Base-by-base conservation (phyloP, 92 coral and sea anemone genomes). In the Porites rus region DNA sequence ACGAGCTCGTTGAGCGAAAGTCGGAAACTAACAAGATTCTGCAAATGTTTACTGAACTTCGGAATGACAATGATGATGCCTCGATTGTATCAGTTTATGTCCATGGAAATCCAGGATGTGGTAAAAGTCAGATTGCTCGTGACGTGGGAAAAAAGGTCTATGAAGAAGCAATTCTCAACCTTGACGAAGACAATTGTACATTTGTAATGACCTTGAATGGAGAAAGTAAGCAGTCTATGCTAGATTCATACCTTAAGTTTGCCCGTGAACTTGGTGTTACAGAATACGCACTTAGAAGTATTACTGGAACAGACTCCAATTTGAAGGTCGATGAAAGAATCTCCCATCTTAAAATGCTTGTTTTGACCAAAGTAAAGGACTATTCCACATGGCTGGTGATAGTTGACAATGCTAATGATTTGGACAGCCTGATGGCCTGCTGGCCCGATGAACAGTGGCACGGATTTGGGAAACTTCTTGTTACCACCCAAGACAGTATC, bases 181-280 rank as follows among this genome's bases (percentile, higher is more conserved):
- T n/a, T n/a, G n/a, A n/a, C n/a, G n/a, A n/a, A n/a, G n/a, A n/a
- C n/a, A n/a, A n/a, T n/a, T n/a, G n/a, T n/a, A n/a, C n/a, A n/a
- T 85, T 85, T 86, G 90, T 90, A 51, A 85, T 86, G 87, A 90
- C 90, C 16, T 46, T 90, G 11, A 78, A 86, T 22, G 93, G 83
- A n/a, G 74, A 85, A 76, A 75, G 68, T 22, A 21, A 65, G 18
- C 78, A 80, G 50, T 28, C 93, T 13, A 62, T 90, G 53, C 31
- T 80, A 10, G 87, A 79, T 7, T 90, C 93, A 4, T 80, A 85
- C 61, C 64, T 28, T 13, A 83, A 82, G 8, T 81, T 90, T 62
- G 80, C 90, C 22, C 86, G 75, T 12, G 62, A 58, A 20, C 53
- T 86, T 38, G 82, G 72, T 0, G 78, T 85, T 75, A 79, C 80